Evolutionary conservation across 2,888 invertebrate genomes (phyloP).

Genomic region (Arrhopalites spinosus): DNA sequence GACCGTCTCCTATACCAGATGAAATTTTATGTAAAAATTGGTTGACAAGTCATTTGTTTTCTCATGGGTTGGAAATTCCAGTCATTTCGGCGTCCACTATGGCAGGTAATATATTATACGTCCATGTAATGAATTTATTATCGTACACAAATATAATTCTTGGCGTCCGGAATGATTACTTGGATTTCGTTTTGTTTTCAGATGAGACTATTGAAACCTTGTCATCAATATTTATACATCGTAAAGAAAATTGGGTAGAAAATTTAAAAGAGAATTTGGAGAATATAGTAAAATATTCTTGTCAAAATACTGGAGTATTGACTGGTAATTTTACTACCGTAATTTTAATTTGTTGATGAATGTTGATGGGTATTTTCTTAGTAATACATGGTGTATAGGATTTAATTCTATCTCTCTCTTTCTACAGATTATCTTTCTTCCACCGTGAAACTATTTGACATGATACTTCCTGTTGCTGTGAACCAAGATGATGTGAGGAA

Average conservation of each 20-base stretch:
- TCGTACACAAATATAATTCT: too few species aligned
- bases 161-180: too few species aligned
- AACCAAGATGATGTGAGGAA: conserved; percentile 18
- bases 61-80: conserved; percentile 58
- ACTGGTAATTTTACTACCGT: too few species aligned
- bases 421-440: too few species aligned
- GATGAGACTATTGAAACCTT: conserved; percentile 28
- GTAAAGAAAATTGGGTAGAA: conserved; percentile 48
- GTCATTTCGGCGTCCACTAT: not conserved
- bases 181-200: not conserved
- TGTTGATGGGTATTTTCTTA: too few species aligned
- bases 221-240: conserved; percentile 41
- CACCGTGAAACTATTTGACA: conserved; percentile 42
- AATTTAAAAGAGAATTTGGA: conserved; percentile 38
- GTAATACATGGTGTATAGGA: too few species aligned
- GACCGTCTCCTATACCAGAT: conserved; percentile 60
- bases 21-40: conserved; percentile 62
- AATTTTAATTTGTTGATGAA: too few species aligned
- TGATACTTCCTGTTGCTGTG: conserved; percentile 48
- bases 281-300: conserved; percentile 26
- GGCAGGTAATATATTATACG: too few species aligned
- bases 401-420: too few species aligned
- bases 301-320: too few species aligned
- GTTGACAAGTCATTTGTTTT: conserved; percentile 61
- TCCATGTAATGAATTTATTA: too few species aligned